A percentile compares a stretch with the other conserved stretches of the same genome.
Conservation (phyloP, 2,888 invertebrate genomes). For the Drosophila antonietae region DNA sequence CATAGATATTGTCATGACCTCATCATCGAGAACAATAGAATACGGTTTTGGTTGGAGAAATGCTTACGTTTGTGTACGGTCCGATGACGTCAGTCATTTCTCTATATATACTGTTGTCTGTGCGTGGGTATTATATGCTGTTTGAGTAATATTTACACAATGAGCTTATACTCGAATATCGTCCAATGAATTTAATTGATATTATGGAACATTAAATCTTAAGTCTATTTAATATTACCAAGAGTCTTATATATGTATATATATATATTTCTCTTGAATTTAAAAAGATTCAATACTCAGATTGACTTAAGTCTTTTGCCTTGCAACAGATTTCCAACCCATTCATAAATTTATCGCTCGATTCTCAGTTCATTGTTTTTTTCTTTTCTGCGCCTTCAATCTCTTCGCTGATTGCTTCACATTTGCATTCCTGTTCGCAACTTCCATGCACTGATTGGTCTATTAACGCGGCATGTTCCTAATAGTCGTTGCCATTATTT, state of each 20-base stretch:
- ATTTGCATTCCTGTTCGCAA: conserved; percentile 20
- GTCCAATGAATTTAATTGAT: not conserved
- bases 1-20: conserved; percentile 37
- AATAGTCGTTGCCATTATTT: conserved; percentile 67
- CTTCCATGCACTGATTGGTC: conserved; percentile 37
- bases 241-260: too few relatives aligned
- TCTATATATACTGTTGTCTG: not conserved
- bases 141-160: not conserved
- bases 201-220: not conserved
- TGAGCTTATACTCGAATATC: not conserved
- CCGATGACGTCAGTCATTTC: conserved; percentile 54
- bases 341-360: conserved; percentile 5
- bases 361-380: not conserved
- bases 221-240: not conserved
- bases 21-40: conserved; percentile 19
- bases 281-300: too few relatives aligned
- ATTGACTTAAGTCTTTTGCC: not conserved
- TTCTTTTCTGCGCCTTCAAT: not conserved
- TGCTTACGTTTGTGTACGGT: conserved; percentile 14
- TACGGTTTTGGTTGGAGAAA: conserved; percentile 5
- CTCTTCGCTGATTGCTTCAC: conserved; percentile 10
- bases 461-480: conserved; percentile 53
- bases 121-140: not conserved
- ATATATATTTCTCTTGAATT: too few relatives aligned
- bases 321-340: too few relatives aligned